phyloP scores from a whole-genome alignment of 2,113 vertebrate species.

The Sturnus vulgaris region DNA sequence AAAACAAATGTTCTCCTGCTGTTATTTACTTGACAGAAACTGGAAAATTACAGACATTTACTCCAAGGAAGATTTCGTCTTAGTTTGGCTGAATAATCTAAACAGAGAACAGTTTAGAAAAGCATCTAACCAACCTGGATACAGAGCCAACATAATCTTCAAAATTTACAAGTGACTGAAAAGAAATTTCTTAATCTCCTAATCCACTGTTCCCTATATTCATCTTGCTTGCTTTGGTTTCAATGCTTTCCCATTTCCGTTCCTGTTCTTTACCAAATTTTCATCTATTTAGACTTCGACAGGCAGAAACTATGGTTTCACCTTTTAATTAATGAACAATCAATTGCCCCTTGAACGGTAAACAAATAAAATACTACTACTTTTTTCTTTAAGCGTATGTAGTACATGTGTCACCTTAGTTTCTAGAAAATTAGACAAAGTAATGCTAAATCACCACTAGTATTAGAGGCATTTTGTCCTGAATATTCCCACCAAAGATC shows the following conservation, averaged over 20 bases:
- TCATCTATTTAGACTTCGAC: not conserved
- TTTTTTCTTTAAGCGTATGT: not conserved
- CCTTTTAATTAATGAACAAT: not conserved
- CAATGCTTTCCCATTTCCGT: not conserved
- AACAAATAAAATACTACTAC: not conserved
- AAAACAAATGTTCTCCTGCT: constrained; percentile 56
- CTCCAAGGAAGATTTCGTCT: constrained; percentile 18
- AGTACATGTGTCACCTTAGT: not conserved
- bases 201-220: not conserved
- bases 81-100: constrained; percentile 7
- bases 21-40: constrained; percentile 59
- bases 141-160: not conserved
- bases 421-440: not conserved
- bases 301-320: not conserved
- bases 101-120: constrained; percentile 16
- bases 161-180: not conserved
- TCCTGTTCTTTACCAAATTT: not conserved
- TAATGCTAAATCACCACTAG: not conserved
- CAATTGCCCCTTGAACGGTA: not conserved
- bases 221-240: not conserved
- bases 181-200: not conserved
- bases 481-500: not conserved
- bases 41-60: constrained; percentile 47
- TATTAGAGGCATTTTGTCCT: not conserved
- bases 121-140: not conserved